phyloP scores from a whole-genome alignment of 2,113 vertebrate species.

The Cyanistes caeruleus region DNA sequence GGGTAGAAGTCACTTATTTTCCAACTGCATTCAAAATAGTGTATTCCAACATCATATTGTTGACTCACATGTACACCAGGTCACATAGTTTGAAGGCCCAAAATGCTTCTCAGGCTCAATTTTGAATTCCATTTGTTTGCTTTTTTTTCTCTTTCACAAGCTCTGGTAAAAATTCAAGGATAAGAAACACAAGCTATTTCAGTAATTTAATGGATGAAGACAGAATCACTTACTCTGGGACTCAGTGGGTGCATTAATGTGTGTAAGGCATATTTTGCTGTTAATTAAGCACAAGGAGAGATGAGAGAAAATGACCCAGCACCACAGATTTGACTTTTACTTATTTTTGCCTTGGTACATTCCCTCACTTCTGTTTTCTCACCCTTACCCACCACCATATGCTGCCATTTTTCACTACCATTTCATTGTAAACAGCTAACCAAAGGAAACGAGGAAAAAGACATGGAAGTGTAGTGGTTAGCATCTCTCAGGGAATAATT shows the following conservation, averaged over 20 bases:
- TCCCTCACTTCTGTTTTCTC: conserved; percentile 36
- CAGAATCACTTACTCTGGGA: conserved; percentile 44
- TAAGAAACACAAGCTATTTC: not conserved
- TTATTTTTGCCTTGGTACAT: conserved; percentile 60
- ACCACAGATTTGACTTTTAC: conserved; percentile 66
- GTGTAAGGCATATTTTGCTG: conserved; percentile 43
- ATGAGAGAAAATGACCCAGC: conserved; percentile 57
- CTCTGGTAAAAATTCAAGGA: conserved; percentile 13
- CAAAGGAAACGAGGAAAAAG: not conserved
- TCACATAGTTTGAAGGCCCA: not conserved
- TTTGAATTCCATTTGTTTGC: not conserved
- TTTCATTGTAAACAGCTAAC: conserved; percentile 44
- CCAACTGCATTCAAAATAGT: not conserved
- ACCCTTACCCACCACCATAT: conserved; percentile 35
- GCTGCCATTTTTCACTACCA: conserved; percentile 31
- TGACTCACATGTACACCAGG: not conserved
- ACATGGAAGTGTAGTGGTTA: not conserved
- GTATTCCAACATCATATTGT: not conserved
- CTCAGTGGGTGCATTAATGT: conserved; percentile 32
- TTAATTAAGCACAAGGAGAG: conserved; percentile 73
- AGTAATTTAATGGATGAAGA: conserved; percentile 59
- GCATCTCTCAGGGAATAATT: not conserved
- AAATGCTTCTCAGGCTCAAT: not conserved
- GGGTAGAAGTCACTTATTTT: not conserved
- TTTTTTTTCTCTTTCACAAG: not conserved